Conservation (phyloP, 2,113 vertebrate species). For the Steatornis caripensis region DNA sequence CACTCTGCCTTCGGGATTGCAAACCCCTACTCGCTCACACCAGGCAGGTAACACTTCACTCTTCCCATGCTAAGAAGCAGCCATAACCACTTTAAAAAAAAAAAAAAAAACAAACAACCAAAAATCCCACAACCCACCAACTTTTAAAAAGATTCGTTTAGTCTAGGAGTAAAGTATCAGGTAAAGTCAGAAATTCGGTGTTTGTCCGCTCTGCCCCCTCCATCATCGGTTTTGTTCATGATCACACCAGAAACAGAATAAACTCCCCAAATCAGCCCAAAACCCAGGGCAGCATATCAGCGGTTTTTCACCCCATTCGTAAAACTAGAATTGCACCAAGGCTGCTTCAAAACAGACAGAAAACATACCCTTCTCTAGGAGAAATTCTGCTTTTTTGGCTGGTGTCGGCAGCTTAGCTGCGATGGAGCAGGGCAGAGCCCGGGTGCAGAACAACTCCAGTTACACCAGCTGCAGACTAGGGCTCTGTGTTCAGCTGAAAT, state of each 20-base stretch:
- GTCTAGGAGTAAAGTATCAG: neutral
- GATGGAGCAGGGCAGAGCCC: neutral
- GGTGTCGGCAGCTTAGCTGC: neutral
- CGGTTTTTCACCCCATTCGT: neutral
- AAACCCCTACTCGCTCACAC: neutral
- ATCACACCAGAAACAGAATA: neutral
- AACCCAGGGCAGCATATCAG: neutral
- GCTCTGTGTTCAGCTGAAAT: constrained; percentile 58
- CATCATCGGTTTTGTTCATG: neutral
- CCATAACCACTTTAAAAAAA: too few species aligned
- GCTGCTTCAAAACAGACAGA: neutral
- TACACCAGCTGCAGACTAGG: constrained; percentile 51
- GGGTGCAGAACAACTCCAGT: neutral
- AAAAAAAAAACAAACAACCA: too few species aligned
- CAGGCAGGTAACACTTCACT: neutral
- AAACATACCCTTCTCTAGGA: neutral
- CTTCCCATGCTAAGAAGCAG: neutral
- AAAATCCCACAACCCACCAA: too few species aligned
- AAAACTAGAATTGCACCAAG: neutral
- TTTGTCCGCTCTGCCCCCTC: neutral
- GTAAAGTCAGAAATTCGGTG: neutral
- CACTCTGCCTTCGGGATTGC: neutral
- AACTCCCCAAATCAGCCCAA: neutral
- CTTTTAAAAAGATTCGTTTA: neutral
- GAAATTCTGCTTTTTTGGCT: neutral